Evolutionary conservation across 2,113 vertebrate genomes (phyloP), one percentile per base, ranked within the genome.

Genomic region (Oxyruncus cristatus): DNA sequence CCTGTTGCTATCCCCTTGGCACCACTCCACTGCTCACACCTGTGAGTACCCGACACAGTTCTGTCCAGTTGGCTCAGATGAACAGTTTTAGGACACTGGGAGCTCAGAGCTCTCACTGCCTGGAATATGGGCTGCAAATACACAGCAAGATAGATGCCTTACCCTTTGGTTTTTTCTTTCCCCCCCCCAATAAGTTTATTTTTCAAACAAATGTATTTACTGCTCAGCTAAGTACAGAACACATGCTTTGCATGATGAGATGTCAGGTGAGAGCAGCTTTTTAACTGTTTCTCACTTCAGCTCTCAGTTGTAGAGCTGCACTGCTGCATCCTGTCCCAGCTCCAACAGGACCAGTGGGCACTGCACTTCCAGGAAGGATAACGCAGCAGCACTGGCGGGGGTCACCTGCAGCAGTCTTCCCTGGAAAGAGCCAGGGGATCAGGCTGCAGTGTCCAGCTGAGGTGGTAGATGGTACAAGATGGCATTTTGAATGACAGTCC

Each of bases 131-230:
- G 9, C 27, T 77, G 50, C 37, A 88, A 27, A 61, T 35, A 33
- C 0, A 33, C 0, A n/a, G 39, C 11, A 30, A 52, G 26, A 18
- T 63, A 37, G 30, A 26, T 61, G 33, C 32, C 50, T 89, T 75
- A 16, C 21, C 9, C 1, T 13, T 26, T 50, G 8, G 20, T 32
- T 27, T 70, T 28, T 3, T 8, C 26, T 30, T 16, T 4, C 0
- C 3, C 2, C 2, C 3, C 6, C 1, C n/a, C n/a, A n/a, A 0
- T 30, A 41, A 41, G 8, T 76, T 81, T 75, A 37, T 28, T 59
- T 82, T 21, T n/a, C 14, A 76, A 92, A 42, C 19, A 56, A 67
- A 67, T 39, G 3, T 68, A 21, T 73, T 84, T 86, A 61, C 37
- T 53, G 5, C 24, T 58, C 27, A 7, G 22, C 33, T 26, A 59